These are phyloP conservation scores for Lanius collurio DNA, from an alignment of 2,113 vertebrate species.

Conservation along the genomic window DNA sequence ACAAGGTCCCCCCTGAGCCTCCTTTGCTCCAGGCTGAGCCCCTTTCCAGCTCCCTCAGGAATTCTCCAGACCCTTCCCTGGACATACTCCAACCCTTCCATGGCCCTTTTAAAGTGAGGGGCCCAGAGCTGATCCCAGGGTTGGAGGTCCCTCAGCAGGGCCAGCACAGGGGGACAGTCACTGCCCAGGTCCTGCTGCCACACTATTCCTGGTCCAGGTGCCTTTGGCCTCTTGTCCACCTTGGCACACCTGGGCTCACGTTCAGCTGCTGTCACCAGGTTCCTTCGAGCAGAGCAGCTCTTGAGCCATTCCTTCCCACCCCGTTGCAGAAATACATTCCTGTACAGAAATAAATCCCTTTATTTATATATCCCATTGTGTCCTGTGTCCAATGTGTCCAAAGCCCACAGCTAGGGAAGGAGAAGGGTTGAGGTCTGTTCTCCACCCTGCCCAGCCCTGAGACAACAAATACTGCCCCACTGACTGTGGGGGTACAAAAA, in stretches of 20 bases:
- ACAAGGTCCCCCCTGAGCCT: background rate
- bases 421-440: background rate
- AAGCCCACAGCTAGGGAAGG: background rate
- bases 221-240: background rate
- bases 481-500: background rate
- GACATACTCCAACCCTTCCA: background rate
- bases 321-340: background rate
- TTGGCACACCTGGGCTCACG: accelerated
- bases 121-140: no score
- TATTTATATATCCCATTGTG: background rate
- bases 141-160: background rate
- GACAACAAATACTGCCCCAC: background rate
- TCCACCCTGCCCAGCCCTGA: background rate
- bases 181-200: background rate
- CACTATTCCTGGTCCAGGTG: background rate
- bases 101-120: no score
- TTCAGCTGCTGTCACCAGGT: background rate
- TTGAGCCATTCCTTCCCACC: background rate
- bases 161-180: background rate
- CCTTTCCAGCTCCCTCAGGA: background rate
- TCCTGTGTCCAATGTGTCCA: background rate
- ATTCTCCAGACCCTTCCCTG: background rate
- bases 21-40: background rate
- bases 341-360: slow-evolving; percentile 11
- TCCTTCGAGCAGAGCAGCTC: background rate